phyloP scores from a whole-genome alignment of 2,888 invertebrate species.

The Drosophila mettleri region DNA sequence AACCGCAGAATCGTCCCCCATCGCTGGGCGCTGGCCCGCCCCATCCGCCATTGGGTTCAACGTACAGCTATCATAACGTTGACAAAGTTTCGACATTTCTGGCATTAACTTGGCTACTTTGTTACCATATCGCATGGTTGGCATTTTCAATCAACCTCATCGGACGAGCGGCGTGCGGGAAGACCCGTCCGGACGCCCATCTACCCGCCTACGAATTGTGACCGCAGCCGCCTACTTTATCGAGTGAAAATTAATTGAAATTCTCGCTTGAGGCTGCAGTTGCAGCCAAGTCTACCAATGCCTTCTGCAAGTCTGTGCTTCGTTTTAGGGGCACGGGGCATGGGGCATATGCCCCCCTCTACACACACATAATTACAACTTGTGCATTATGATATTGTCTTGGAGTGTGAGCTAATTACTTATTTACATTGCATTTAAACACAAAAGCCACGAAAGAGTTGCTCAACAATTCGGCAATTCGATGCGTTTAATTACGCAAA shows the following conservation, averaged over 20 bases:
- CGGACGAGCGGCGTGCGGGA: neutral
- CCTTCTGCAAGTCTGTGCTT: constrained; percentile 1
- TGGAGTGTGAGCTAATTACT: constrained; percentile 28
- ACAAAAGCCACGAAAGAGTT: neutral
- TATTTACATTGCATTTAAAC: constrained; percentile 28
- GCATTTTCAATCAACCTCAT: constrained; percentile 62
- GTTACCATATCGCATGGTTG: constrained; percentile 50
- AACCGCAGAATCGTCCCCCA: constrained; percentile 1
- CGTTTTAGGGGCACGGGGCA: neutral
- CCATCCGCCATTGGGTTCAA: constrained; percentile 43
- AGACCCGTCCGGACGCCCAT: neutral
- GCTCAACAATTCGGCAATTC: constrained; percentile 8
- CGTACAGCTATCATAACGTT: constrained; percentile 73
- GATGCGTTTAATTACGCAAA: constrained; percentile 32
- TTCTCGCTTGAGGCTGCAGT: constrained; percentile 50
- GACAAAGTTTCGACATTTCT: constrained; percentile 65
- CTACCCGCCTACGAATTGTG: neutral
- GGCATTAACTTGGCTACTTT: constrained; percentile 63
- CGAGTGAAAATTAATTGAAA: constrained; percentile 68
- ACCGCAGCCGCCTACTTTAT: constrained; percentile 42
- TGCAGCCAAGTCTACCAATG: constrained; percentile 29
- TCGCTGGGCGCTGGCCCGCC: neutral
- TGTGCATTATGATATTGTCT: constrained; percentile 16
- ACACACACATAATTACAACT: constrained; percentile 6
- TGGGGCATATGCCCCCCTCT: neutral